Percentiles rank a stretch among this genome's conserved stretches.
Conservation (phyloP, 2,113 vertebrate genomes). For the Nesogale talazaci region DNA sequence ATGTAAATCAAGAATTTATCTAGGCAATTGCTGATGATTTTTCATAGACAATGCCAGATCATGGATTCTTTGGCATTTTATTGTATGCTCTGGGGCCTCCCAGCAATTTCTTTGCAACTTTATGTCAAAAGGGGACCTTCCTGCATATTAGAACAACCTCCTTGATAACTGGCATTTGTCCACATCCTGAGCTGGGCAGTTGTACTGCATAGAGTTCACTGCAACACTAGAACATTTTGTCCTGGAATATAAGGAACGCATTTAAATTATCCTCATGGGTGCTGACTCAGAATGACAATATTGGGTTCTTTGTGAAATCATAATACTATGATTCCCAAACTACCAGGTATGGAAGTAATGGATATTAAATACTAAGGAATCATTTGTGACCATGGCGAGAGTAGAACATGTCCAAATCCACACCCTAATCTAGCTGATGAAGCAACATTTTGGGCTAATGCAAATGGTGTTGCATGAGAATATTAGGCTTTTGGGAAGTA, state of each 20-base stretch:
- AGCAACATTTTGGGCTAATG: not conserved
- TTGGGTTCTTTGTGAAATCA: conserved; percentile 23
- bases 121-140: conserved; percentile 78
- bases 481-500: not conserved
- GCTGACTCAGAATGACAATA: conserved; percentile 40
- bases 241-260: not conserved
- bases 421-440: too few species aligned
- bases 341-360: conserved; percentile 27
- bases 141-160: conserved; percentile 70
- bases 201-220: not conserved
- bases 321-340: not conserved
- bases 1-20: conserved; percentile 79
- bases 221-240: conserved; percentile 20
- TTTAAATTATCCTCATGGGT: conserved; percentile 53
- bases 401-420: not conserved
- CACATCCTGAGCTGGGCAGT: not conserved
- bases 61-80: conserved; percentile 76
- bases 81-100: conserved; percentile 75
- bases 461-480: too few species aligned
- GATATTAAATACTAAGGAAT: not conserved
- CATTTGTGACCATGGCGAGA: not conserved
- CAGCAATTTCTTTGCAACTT: conserved; percentile 73
- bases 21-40: conserved; percentile 71
- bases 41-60: conserved; percentile 67
- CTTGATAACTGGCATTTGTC: conserved; percentile 69